Conservation (phyloP, 35 echinoderm and acorn worm species). For the Lytechinus pictus region DNA sequence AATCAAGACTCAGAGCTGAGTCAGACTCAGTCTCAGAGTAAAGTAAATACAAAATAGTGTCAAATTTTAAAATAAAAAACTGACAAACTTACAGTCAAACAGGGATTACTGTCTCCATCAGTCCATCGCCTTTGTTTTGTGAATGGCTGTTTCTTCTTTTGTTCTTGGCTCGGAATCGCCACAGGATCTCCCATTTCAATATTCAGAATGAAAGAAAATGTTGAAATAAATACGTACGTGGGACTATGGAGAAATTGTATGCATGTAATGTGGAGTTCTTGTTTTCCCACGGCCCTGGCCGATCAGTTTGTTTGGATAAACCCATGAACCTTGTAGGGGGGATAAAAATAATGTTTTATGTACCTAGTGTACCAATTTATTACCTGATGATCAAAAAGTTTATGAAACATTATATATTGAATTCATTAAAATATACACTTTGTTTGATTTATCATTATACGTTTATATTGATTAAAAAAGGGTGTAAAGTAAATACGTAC, state of each 20-base stretch:
- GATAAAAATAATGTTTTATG: neutral
- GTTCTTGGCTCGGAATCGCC: neutral
- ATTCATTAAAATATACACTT: too few relatives aligned
- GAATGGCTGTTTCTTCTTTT: constrained; percentile 7
- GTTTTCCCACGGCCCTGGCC: constrained; percentile 18
- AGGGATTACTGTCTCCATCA: constrained; percentile 59
- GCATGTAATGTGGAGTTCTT: neutral
- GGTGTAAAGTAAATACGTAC: neutral
- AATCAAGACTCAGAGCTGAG: too few relatives aligned
- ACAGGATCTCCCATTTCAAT: neutral
- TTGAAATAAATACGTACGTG: neutral
- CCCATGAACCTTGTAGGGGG: neutral
- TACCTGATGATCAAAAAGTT: too few relatives aligned
- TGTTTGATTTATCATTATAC: too few relatives aligned
- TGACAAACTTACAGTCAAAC: constrained; percentile 53
- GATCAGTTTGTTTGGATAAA: constrained; percentile 34
- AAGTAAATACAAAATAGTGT: too few relatives aligned
- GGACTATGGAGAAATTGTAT: neutral
- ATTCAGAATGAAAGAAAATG: neutral
- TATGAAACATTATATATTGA: too few relatives aligned
- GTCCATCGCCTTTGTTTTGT: constrained; percentile 57
- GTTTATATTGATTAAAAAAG: neutral
- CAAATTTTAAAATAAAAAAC: too few relatives aligned
- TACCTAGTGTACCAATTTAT: too few relatives aligned
- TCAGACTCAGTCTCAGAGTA: too few relatives aligned